These are phyloP conservation scores for Pogonocherus hispidulus DNA, from an alignment of 2,888 invertebrate species.

Conservation along the genomic window DNA sequence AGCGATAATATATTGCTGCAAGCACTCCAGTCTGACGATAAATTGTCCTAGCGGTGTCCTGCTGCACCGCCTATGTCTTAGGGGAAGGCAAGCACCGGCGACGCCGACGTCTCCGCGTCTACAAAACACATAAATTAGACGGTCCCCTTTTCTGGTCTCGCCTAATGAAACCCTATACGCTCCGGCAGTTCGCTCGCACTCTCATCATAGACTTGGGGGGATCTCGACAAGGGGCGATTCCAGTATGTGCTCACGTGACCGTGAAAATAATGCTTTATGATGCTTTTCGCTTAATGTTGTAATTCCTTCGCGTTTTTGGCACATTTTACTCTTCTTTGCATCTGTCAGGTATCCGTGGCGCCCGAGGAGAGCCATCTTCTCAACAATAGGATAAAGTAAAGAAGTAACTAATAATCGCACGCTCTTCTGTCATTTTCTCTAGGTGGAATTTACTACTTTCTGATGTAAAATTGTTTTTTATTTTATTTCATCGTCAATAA, in stretches of 20 bases:
- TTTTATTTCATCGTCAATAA: too few relatives aligned
- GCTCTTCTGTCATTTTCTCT: too few relatives aligned
- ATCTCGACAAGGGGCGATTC: neutral
- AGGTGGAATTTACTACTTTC: too few relatives aligned
- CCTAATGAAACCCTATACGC: slow-evolving; percentile 36
- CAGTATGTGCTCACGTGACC: neutral
- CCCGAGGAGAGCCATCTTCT: too few relatives aligned
- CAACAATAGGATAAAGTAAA: too few relatives aligned
- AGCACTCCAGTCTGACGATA: slow-evolving; percentile 25
- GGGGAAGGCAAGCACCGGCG: slow-evolving; percentile 40
- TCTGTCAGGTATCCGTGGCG: too few relatives aligned
- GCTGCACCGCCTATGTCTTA: slow-evolving; percentile 33
- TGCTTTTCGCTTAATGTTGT: slow-evolving; percentile 2
- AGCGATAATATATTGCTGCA: slow-evolving; percentile 11
- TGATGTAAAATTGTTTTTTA: too few relatives aligned
- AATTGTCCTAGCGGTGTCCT: slow-evolving; percentile 38
- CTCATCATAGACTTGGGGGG: neutral
- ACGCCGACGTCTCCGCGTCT: slow-evolving; percentile 38
- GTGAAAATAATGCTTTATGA: neutral
- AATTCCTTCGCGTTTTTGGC: neutral
- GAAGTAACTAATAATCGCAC: too few relatives aligned
- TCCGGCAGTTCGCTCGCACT: slow-evolving; percentile 12
- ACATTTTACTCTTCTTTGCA: too few relatives aligned
- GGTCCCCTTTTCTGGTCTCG: slow-evolving; percentile 39
- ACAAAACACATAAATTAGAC: slow-evolving; percentile 47